Percentiles rank a stretch among this genome's conserved stretches.
Conservation (phyloP, 2,797 vertebrate species). For the Amblyraja radiata region DNA sequence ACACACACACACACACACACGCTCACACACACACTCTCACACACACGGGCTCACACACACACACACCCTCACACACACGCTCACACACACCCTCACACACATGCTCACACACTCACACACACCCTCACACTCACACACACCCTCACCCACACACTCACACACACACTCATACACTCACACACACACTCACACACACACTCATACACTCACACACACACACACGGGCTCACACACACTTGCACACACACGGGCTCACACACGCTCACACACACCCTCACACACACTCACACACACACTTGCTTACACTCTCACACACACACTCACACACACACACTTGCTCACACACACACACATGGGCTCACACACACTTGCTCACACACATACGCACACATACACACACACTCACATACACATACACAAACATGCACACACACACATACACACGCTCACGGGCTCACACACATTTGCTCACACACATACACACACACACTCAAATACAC, state of each 20-base stretch:
- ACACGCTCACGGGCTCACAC: background rate
- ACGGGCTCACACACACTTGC: background rate
- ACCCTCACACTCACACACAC: background rate
- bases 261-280: background rate
- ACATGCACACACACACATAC: background rate
- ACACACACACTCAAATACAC: too few relatives aligned
- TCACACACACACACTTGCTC: background rate
- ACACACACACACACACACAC: background rate
- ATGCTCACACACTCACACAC: background rate
- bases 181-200: background rate
- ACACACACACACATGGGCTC: background rate
- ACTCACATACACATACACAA: background rate
- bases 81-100: background rate
- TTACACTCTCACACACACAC: background rate
- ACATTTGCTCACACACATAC: background rate
- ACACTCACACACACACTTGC: background rate
- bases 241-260: background rate
- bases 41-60: background rate
- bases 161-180: background rate
- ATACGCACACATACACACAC: background rate
- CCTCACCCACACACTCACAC: background rate
- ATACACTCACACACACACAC: background rate
- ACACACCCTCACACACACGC: background rate
- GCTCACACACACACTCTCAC: background rate
- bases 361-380: background rate